Conservation (phyloP, 92 coral and sea anemone species). For the Siderastrea siderea region DNA sequence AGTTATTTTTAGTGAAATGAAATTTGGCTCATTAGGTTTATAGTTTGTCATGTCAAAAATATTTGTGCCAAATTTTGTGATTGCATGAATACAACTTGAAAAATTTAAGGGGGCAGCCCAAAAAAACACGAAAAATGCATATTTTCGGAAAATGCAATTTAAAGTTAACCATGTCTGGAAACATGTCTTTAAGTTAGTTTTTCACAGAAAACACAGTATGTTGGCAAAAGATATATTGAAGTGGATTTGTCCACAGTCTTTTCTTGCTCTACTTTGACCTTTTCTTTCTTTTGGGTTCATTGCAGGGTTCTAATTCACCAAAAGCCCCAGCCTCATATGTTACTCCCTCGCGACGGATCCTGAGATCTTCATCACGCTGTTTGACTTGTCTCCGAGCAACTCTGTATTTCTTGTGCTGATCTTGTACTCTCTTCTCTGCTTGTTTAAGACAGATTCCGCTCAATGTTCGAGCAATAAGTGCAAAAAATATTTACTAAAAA, state of each 20-base stretch:
- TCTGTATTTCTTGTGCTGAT: conserved; percentile 43
- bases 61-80: conserved; percentile 18
- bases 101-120: conserved; percentile 5
- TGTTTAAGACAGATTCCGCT: too few relatives aligned
- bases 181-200: conserved; percentile 14
- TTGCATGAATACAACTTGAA: conserved; percentile 16
- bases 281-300: conserved; percentile 9
- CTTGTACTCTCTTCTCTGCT: conserved; percentile 33
- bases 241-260: neutral
- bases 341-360: conserved; percentile 13
- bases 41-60: conserved; percentile 3
- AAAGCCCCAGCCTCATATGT: conserved; percentile 46
- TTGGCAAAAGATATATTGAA: conserved; percentile 7
- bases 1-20: conserved; percentile 39
- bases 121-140: conserved; percentile 5
- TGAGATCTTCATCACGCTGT: conserved; percentile 45
- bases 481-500: too few relatives aligned
- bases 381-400: conserved; percentile 37
- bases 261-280: neutral
- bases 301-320: conserved; percentile 15
- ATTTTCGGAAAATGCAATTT: conserved; percentile 11
- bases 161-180: neutral
- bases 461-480: too few relatives aligned
- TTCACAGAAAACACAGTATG: conserved; percentile 17
- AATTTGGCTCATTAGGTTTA: conserved; percentile 21